Conservation (phyloP, 2,797 vertebrate genomes). For the Cryptoprocta ferox region DNA sequence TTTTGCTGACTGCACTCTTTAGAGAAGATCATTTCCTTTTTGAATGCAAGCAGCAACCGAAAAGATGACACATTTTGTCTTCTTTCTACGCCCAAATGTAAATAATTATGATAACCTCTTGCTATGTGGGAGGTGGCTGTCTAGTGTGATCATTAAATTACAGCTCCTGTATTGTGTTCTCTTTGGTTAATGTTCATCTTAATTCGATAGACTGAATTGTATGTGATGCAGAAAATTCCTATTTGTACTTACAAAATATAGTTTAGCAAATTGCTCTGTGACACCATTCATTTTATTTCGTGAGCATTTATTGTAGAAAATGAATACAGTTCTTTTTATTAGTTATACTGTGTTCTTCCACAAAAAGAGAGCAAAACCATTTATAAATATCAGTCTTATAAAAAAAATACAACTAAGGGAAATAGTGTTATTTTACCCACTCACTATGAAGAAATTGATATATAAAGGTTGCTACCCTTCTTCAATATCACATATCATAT, state of each 20-base stretch:
- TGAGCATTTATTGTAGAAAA: constrained; percentile 41
- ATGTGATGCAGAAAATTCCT: constrained; percentile 60
- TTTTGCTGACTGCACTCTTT: constrained; percentile 42
- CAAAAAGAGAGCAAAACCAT: background rate
- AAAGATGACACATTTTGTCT: constrained; percentile 71
- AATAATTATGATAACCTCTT: constrained; percentile 77
- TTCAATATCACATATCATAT: background rate
- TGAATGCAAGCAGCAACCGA: constrained; percentile 49
- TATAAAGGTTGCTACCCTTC: background rate
- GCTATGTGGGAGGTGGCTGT: constrained; percentile 68
- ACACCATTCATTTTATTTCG: constrained; percentile 67
- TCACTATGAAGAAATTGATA: background rate
- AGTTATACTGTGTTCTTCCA: background rate
- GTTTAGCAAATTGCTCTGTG: constrained; percentile 74
- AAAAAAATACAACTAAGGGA: background rate
- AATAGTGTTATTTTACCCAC: background rate
- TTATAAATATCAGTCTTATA: constrained; percentile 6
- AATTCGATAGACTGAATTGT: constrained; percentile 70
- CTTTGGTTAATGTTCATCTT: constrained; percentile 66
- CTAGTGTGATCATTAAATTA: constrained; percentile 74
- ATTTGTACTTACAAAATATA: constrained; percentile 70
- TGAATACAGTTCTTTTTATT: constrained; percentile 37
- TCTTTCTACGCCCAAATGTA: constrained; percentile 67
- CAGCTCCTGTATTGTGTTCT: constrained; percentile 55
- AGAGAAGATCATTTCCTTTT: constrained; percentile 43